A percentile compares a stretch with the other conserved stretches of the same genome.
Evolutionary conservation across 2,113 vertebrate genomes (phyloP).

Genomic region (Mus musculus): GRCm39 chr4:69725001-69725500

Average conservation of each 20-base stretch:
- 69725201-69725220: neutral
- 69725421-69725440: neutral
- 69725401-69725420: neutral
- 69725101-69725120: fast-evolving
- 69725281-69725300: neutral
- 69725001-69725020: neutral
- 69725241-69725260: neutral
- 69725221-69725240: neutral
- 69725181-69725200: neutral
- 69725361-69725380: neutral
- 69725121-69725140: neutral
- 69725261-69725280: neutral
- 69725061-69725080: neutral
- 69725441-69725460: neutral
- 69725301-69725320: neutral
- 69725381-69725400: neutral
- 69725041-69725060: neutral
- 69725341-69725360: neutral
- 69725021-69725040: neutral
- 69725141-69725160: neutral
- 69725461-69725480: neutral
- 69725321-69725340: neutral
- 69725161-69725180: neutral
- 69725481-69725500: neutral
- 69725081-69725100: slow-evolving; percentile 30